Evolutionary conservation across 2,888 invertebrate species (phyloP).

Genomic region (Lepidonotus clava): DNA sequence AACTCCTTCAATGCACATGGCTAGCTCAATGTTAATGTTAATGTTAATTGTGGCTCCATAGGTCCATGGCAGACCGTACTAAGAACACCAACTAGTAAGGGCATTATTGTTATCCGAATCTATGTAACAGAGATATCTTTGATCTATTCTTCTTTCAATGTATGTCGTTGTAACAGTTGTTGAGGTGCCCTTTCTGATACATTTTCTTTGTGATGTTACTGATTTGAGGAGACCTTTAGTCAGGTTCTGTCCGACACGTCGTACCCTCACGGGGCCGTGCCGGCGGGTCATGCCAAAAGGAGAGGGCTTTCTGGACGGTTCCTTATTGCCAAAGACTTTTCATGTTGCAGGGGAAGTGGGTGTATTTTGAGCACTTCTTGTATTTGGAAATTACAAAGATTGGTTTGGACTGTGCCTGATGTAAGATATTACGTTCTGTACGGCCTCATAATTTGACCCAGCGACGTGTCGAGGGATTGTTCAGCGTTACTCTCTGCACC

Average conservation of each 20-base stretch:
- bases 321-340: constrained; percentile 29
- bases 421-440: constrained; percentile 14
- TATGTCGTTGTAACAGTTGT: constrained; percentile 20
- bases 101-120: background rate
- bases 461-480: background rate
- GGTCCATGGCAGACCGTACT: background rate
- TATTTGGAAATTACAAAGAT: constrained; percentile 14
- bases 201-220: too few relatives aligned
- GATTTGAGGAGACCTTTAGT: too few relatives aligned
- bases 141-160: background rate
- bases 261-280: too few relatives aligned
- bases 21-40: constrained; percentile 23
- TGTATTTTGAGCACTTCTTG: constrained; percentile 11
- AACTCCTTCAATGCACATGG: constrained; percentile 1
- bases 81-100: background rate
- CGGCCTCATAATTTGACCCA: background rate
- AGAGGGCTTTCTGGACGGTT: background rate
- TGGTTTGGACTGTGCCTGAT: constrained; percentile 38
- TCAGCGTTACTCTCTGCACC: background rate
- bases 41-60: background rate
- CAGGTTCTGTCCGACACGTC: too few relatives aligned
- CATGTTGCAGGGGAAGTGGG: background rate
- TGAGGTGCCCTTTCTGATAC: constrained; percentile 6
- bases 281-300: constrained; percentile 39
- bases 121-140: background rate